phyloP scores from a whole-genome alignment of 1,140 invertebrate genomes.

The Trichomalopsis sarcophagae region DNA sequence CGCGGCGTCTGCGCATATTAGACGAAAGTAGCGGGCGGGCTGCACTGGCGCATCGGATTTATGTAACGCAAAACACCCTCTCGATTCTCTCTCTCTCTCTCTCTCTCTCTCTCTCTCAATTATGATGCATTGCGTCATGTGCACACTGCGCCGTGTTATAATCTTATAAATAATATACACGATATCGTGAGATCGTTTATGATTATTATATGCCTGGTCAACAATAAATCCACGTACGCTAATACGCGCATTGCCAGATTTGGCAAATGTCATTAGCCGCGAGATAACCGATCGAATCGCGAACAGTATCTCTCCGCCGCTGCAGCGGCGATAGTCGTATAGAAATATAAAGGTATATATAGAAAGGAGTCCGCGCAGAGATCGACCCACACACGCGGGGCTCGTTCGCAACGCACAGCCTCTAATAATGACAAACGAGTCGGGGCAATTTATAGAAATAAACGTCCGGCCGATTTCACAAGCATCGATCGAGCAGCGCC shows the following conservation, averaged over 20 bases:
- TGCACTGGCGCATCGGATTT: background rate
- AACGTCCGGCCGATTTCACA: slow-evolving; percentile 18
- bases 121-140: background rate
- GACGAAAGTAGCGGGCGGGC: background rate
- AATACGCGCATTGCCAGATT: too few relatives aligned
- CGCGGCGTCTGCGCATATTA: background rate
- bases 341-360: too few relatives aligned
- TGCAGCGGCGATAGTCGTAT: too few relatives aligned
- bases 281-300: background rate
- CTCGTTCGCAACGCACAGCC: background rate
- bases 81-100: background rate
- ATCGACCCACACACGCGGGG: background rate
- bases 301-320: background rate
- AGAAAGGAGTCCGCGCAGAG: background rate
- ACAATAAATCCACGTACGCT: too few relatives aligned
- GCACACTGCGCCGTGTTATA: too few relatives aligned
- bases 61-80: background rate
- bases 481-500: background rate
- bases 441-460: slow-evolving; percentile 19
- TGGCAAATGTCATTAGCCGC: background rate
- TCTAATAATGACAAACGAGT: slow-evolving; percentile 16
- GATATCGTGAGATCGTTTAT: too few relatives aligned
- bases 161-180: too few relatives aligned
- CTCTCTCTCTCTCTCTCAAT: too few relatives aligned
- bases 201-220: too few relatives aligned